Evolutionary conservation across 2,888 invertebrate genomes (phyloP), one percentile per base, ranked within the genome.

Genomic region (Cloeon dipterum): DNA sequence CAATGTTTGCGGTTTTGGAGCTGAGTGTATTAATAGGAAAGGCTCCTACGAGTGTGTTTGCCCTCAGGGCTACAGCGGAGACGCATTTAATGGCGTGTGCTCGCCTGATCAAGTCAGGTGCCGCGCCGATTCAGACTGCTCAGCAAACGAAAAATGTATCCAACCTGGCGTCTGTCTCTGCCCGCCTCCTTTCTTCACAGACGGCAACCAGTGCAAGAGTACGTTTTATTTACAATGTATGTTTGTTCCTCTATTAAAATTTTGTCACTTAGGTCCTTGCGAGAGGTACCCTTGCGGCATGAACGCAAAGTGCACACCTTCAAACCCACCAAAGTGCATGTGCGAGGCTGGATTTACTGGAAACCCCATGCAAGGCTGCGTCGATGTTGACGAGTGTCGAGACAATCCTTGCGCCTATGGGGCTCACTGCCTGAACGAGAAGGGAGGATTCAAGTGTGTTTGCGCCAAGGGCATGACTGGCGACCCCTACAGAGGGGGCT

Each of bases 81-180:
- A 86, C 56, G 67, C 81, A 2, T 74, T 77, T 53, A 72, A 77
- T 39, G 81, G 79, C 2, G 65, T 79, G 16, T 89, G 89, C 52
- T 68, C 79, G 3, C 70, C 79, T 8, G 77, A 78, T 40, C 82
- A 81, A 52, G 74, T 81, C 44, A 68, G 76, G 42, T 89, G 88
- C 50, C 68, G 75, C 3, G 72, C 68, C 43, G 83, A 88, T 50
- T 69, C 68, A 39, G 86, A 88, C 51, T 89, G 89, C 51, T 70
- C 71, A 38, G 55, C 74, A 0, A 88, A 89, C 52, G 86, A 89
- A 56, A 79, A 81, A 55, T 89, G 89, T 52, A 74, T 86, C 19
- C 81, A 88, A 53, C 86, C 86, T 2, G 88, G 88, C 2, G 77
- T 83, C 56, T 89, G 89, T 50, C 68, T 86, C 14, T 89, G 89